Base-by-base conservation (phyloP, 1,140 invertebrate species). In the Asobara japonica region DNA sequence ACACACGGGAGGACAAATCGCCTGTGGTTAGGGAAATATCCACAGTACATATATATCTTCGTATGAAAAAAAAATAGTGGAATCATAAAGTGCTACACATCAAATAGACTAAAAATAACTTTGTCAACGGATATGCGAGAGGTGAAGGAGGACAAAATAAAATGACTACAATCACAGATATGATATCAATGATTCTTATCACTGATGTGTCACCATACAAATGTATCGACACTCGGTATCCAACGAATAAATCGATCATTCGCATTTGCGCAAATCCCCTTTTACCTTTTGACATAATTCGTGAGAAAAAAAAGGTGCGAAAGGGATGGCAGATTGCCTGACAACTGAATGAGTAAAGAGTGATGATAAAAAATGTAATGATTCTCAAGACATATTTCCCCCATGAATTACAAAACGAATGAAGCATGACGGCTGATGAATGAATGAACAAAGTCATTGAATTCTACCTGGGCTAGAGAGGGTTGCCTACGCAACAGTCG, bases 401-500 rank as follows among this genome's bases (percentile, higher is more conserved):
- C n/a, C n/a, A n/a, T n/a, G n/a, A n/a, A n/a, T n/a, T n/a, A n/a
- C n/a, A n/a, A n/a, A n/a, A n/a, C n/a, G n/a, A n/a, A n/a, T n/a
- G n/a, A n/a, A n/a, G n/a, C n/a, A n/a, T n/a, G 31, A 51, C 8
- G 13, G 13, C 33, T 33, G 8, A 13, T 60, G 5, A 30, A 36
- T 20, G 69, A 38, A 27, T 13, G 11, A 16, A 71, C 20, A 68
- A 66, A 38, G 25, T n/a, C 31, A 73, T 71, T 29, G 31, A 56
- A 64, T 67, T 78, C 71, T 87, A 88, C 89, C 89, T 90, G 89
- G 78, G 88, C 86, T 71, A 89, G 86, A 82, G 89, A 89, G 74
- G 89, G 87, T 83, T 91, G 90, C 77, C 89, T 87, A 77, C 88
- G 86, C 65, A 92, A 88, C 69, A 92, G 88, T 76, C 91, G 87